These are phyloP conservation scores for Hephaestus fuliginosus DNA, from an alignment of 2,797 vertebrate species.

Conservation along the genomic window DNA sequence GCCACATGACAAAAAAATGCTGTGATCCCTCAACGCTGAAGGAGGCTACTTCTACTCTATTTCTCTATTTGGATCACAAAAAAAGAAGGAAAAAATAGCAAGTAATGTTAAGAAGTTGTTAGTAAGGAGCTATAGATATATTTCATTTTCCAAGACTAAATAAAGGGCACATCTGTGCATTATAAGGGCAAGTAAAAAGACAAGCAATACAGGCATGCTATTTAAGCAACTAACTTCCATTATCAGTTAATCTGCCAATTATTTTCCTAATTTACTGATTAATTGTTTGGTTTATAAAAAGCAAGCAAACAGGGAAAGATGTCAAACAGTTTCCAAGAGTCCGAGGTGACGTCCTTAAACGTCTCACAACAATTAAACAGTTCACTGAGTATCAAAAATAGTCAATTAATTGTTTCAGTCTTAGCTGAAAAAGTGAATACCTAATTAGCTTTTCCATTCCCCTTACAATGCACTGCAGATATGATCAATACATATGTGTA, in stretches of 20 bases:
- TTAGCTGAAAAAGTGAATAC: neutral
- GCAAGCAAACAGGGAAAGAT: no score
- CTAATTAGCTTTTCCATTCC: neutral
- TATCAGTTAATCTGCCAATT: neutral
- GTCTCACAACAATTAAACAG: no score
- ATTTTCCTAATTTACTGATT: neutral
- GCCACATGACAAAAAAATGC: constrained; percentile 12
- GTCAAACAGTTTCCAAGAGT: no score
- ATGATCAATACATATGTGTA: neutral
- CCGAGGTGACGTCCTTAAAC: no score
- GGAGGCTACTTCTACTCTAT: constrained; percentile 23
- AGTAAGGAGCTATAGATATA: constrained; percentile 28
- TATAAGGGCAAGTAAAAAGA: constrained; percentile 14
- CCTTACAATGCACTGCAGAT: constrained; percentile 28
- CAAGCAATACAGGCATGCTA: neutral
- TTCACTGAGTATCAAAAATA: neutral
- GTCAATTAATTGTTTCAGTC: neutral
- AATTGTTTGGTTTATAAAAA: neutral
- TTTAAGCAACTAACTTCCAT: neutral
- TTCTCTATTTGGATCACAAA: constrained; percentile 10
- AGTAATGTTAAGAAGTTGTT: constrained; percentile 18
- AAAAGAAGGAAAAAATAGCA: neutral
- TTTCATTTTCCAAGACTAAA: neutral
- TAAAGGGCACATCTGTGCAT: constrained; percentile 31
- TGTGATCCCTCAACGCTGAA: neutral